Evolutionary conservation across 2,113 vertebrate genomes (phyloP).

Genomic region (Xiphorhynchus elegans): DNA sequence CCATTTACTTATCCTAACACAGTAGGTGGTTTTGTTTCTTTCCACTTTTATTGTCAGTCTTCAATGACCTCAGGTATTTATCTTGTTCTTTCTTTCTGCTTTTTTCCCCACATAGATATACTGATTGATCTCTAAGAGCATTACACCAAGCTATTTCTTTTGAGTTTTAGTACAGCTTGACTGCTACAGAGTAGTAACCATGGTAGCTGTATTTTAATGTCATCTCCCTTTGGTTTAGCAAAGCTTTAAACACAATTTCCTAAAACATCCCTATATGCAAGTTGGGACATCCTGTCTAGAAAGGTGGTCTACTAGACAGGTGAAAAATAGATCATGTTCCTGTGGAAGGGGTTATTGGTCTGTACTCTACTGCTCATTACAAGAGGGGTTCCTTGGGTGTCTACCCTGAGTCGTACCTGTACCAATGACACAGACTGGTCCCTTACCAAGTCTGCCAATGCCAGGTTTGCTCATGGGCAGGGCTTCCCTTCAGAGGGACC

Average conservation of each 20-base stretch:
- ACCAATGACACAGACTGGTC: neutral
- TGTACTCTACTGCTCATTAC: neutral
- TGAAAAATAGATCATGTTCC: neutral
- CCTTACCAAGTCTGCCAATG: neutral
- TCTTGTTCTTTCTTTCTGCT: neutral
- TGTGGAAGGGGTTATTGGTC: neutral
- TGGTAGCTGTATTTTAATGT: neutral
- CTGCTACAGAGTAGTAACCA: neutral
- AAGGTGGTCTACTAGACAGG: neutral
- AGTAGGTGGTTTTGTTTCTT: neutral
- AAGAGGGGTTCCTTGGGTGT: neutral
- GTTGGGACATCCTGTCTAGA: neutral
- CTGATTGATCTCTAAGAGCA: neutral
- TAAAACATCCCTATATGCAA: neutral
- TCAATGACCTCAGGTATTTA: neutral
- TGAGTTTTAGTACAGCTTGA: neutral
- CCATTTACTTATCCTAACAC: neutral
- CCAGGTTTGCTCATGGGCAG: neutral
- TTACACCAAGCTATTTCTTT: neutral
- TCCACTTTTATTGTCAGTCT: neutral
- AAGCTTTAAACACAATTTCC: neutral
- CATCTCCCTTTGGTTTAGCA: neutral
- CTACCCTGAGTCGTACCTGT: neutral
- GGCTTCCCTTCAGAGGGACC: neutral
- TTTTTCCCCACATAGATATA: neutral